These are phyloP conservation scores for Limnodromus scolopaceus DNA, from an alignment of 2,797 vertebrate genomes.

Conservation along the genomic window DNA sequence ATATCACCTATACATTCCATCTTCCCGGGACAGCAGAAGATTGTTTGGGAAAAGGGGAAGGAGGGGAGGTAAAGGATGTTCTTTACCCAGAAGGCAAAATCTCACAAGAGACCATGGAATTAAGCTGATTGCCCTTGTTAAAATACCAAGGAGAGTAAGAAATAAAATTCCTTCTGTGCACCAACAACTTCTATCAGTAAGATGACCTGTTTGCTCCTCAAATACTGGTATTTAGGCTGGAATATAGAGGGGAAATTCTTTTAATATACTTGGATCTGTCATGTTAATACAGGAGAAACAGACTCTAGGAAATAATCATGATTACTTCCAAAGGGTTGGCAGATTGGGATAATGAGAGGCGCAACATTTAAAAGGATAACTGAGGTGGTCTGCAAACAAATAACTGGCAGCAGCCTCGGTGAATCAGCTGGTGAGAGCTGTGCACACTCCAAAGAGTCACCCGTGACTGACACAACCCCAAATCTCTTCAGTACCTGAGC, in stretches of 20 bases:
- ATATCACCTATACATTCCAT: slow-evolving; percentile 67
- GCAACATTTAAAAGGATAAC: not conserved
- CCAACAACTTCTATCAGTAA: not conserved
- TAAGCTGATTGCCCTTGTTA: slow-evolving; percentile 4
- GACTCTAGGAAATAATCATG: not conserved
- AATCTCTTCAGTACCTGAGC: not conserved
- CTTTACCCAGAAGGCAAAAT: slow-evolving; percentile 42
- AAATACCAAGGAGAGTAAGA: slow-evolving; percentile 14
- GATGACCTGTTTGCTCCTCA: not conserved
- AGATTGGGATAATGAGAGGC: not conserved
- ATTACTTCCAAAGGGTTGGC: not conserved
- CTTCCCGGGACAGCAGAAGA: slow-evolving; percentile 43
- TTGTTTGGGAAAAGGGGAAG: not conserved
- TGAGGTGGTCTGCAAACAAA: not conserved
- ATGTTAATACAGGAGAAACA: not conserved
- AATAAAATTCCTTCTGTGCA: not conserved
- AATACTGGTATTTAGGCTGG: not conserved
- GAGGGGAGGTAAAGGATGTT: slow-evolving; percentile 6
- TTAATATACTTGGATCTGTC: not conserved
- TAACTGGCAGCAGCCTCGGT: not conserved
- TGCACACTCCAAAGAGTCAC: not conserved
- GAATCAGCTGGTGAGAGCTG: not conserved
- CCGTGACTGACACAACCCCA: not conserved
- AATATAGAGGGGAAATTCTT: not conserved
- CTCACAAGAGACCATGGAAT: slow-evolving; percentile 1